Evolutionary conservation across 2,888 invertebrate genomes (phyloP).

Genomic region (Andrena praecox): DNA sequence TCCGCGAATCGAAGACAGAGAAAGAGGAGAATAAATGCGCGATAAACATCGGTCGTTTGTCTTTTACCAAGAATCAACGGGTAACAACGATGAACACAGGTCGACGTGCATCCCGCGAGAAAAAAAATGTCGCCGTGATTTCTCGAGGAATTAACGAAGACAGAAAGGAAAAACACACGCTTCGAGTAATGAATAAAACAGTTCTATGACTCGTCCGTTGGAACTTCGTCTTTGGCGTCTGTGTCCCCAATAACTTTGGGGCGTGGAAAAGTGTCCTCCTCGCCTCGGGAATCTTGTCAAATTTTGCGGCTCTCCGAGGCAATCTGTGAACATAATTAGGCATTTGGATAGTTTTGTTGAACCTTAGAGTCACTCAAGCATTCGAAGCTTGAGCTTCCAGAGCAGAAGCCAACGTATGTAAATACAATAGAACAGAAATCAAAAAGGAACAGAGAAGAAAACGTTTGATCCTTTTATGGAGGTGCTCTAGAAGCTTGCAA

Average conservation of each 20-base stretch:
- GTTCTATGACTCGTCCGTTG: constrained; percentile 23
- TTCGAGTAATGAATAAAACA: constrained; percentile 16
- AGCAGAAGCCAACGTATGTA: no score
- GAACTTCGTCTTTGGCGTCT: constrained; percentile 35
- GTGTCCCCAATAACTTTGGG: neutral
- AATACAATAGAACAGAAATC: no score
- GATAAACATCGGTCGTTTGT: constrained; percentile 49
- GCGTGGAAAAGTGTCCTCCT: constrained; percentile 20
- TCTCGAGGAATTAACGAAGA: neutral
- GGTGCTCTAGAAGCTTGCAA: no score
- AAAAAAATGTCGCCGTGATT: neutral
- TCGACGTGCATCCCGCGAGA: constrained; percentile 1
- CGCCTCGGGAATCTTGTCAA: constrained; percentile 34
- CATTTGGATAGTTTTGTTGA: neutral
- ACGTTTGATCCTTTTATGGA: no score
- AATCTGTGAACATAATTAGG: constrained; percentile 56
- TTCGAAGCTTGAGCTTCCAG: neutral
- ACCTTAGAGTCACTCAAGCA: neutral
- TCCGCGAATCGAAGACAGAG: neutral
- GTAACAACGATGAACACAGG: constrained; percentile 1
- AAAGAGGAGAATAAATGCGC: constrained; percentile 21
- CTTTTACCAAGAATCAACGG: constrained; percentile 45
- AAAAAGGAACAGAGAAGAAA: no score
- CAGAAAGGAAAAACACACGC: constrained; percentile 17
- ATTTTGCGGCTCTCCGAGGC: constrained; percentile 65